These are phyloP conservation scores for Pithys albifrons DNA, from an alignment of 2,113 vertebrate species.

Conservation along the genomic window DNA sequence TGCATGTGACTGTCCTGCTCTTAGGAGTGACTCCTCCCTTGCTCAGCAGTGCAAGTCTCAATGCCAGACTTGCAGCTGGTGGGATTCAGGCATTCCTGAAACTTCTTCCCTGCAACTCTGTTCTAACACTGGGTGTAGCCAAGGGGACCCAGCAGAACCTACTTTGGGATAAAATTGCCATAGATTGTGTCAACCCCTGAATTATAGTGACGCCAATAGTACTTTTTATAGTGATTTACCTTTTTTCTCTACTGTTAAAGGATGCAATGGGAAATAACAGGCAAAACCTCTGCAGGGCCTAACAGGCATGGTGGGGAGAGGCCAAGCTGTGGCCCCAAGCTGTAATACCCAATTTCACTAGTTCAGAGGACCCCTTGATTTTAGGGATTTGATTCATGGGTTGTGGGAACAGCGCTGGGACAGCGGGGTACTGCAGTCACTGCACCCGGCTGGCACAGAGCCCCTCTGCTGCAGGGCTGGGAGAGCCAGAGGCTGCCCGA, in stretches of 20 bases:
- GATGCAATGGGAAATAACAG: background rate
- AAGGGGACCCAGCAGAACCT: background rate
- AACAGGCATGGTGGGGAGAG: background rate
- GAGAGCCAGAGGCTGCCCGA: background rate
- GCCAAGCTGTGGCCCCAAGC: rapidly evolving
- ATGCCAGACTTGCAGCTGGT: background rate
- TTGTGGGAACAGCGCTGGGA: background rate
- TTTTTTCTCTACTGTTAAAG: background rate
- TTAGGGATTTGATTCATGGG: background rate
- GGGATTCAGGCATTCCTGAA: background rate
- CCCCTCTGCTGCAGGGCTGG: background rate
- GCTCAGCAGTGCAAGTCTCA: background rate
- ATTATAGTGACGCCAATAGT: background rate
- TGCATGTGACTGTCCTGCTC: rapidly evolving
- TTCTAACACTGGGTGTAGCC: background rate
- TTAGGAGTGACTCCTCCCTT: background rate
- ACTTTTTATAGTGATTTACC: background rate
- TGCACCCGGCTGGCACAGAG: background rate
- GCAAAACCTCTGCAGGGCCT: background rate
- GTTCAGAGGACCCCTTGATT: background rate
- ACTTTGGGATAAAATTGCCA: rapidly evolving
- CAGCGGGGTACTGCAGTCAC: background rate
- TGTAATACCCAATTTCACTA: rapidly evolving
- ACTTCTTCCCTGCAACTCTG: background rate
- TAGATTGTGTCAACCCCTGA: background rate